Base-by-base conservation (phyloP, 2,797 vertebrate genomes). In the Epinephelus awoara region DNA sequence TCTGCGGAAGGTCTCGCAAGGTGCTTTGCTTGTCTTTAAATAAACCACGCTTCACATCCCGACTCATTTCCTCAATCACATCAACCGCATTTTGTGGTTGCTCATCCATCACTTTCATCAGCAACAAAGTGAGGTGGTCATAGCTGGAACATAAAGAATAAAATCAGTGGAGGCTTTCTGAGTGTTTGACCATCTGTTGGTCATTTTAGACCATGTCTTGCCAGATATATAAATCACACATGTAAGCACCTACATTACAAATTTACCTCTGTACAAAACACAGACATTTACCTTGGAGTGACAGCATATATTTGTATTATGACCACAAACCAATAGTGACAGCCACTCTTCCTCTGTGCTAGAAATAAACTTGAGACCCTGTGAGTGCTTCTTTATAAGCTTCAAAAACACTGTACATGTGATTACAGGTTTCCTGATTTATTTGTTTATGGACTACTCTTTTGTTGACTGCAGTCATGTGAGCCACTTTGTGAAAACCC, bases 91-190 rank as follows among this genome's bases (percentile, higher is more conserved):
- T 91, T 40, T 91, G 51, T 3, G 97, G 97, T 59, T 88, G 96
- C 80, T 98, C 96, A 58, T 98, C 95, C 94, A 98, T 94, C 82
- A 99, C 92, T 88, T 95, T 97, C 51, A 93, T 91, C 79, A 99
- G 89, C 73, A 97, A 2, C 27, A 85, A 88, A 47, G 95, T 95
- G 52, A 99, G 94, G 88, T 99, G 98, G 81, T 99, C 97, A 18
- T 99, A 99, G 56, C 98, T 99, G 94, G 17, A 78, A 84, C 23
- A 63, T 44, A 44, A 19, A 79, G 65, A 57, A 46, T 5, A 40
- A 56, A 8, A 40, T 40, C 4, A 12, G 14, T 42, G 9, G 27
- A 52, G 50, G 11, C 66, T 40, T 42, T 3, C 34, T 34, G 4
- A 63, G 14, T 2, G 8, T 29, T 47, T 46, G 5, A 71, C 10